phyloP scores from a whole-genome alignment of 1,140 invertebrate genomes.

The Homarus americanus region DNA sequence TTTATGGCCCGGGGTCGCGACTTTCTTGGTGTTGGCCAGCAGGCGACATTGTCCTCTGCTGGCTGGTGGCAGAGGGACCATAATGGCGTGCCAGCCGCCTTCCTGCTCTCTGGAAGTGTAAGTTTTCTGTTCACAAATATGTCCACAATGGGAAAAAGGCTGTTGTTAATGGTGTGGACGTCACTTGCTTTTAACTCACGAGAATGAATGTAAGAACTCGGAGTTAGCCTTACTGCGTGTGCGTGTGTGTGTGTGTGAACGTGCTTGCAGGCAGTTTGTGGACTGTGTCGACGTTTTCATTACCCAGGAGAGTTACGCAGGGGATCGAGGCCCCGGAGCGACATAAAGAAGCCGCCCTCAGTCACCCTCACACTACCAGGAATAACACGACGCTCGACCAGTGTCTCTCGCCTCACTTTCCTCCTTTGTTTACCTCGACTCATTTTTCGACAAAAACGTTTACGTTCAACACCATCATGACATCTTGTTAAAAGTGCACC shows the following conservation, averaged over 20 bases:
- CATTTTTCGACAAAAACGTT: too few relatives aligned
- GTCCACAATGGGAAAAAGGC: slow-evolving; percentile 70
- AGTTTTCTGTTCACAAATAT: slow-evolving; percentile 72
- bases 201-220: slow-evolving; percentile 65
- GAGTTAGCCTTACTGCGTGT: slow-evolving; percentile 46
- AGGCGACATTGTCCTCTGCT: slow-evolving; percentile 15
- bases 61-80: background rate
- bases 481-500: too few relatives aligned
- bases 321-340: slow-evolving; percentile 4
- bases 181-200: slow-evolving; percentile 70
- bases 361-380: too few relatives aligned
- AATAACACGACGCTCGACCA: too few relatives aligned
- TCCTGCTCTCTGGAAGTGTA: slow-evolving; percentile 48
- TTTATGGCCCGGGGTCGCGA: slow-evolving; percentile 65
- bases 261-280: slow-evolving; percentile 24
- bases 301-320: background rate
- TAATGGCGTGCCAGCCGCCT: slow-evolving; percentile 10
- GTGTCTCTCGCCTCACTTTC: too few relatives aligned
- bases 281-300: slow-evolving; percentile 13
- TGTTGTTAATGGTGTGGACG: slow-evolving; percentile 66
- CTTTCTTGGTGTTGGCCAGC: slow-evolving; percentile 18
- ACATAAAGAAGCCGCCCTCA: background rate
- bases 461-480: too few relatives aligned
- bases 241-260: slow-evolving; percentile 27
- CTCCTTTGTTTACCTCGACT: too few relatives aligned